A percentile compares a stretch with the other conserved stretches of the same genome.
phyloP scores from a whole-genome alignment of 2,888 invertebrate genomes.

The Pardosa pseudoannulata region DNA sequence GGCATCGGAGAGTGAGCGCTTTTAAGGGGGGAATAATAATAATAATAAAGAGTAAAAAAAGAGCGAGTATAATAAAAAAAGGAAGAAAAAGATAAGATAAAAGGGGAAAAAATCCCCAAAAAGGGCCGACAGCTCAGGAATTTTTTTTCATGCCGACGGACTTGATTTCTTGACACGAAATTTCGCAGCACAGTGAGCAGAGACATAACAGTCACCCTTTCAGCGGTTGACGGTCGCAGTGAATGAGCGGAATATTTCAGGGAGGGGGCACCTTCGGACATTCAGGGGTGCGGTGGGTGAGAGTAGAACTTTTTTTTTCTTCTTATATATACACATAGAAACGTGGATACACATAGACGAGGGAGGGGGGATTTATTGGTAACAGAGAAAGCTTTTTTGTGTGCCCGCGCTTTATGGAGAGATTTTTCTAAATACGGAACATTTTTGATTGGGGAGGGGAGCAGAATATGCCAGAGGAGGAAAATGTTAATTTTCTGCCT shows the following conservation, averaged over 20 bases:
- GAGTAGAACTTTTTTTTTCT: no score
- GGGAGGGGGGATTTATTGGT: slow-evolving; percentile 5
- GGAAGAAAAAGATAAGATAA: slow-evolving; percentile 34
- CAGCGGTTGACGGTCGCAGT: slow-evolving; percentile 9
- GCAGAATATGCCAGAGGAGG: not conserved
- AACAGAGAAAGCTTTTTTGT: not conserved
- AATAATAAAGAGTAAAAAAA: slow-evolving; percentile 20
- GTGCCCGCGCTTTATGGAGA: not conserved
- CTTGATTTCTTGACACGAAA: slow-evolving; percentile 57
- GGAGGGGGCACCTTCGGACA: slow-evolving; percentile 13
- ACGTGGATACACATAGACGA: not conserved
- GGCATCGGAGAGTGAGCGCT: slow-evolving; percentile 2
- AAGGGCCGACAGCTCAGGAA: not conserved
- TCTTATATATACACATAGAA: not conserved
- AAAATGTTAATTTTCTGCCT: slow-evolving; percentile 9
- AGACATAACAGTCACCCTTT: slow-evolving; percentile 62
- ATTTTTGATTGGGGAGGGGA: not conserved
- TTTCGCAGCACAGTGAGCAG: slow-evolving; percentile 60
- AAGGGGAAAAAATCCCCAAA: not conserved
- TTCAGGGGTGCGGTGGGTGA: not conserved
- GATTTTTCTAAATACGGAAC: not conserved
- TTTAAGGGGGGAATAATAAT: slow-evolving; percentile 5
- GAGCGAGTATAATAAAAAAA: slow-evolving; percentile 19
- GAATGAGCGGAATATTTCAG: slow-evolving; percentile 8
- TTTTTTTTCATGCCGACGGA: not conserved